These are phyloP conservation scores for Irena cyanogastra DNA, from an alignment of 2,113 vertebrate genomes.

Conservation along the genomic window DNA sequence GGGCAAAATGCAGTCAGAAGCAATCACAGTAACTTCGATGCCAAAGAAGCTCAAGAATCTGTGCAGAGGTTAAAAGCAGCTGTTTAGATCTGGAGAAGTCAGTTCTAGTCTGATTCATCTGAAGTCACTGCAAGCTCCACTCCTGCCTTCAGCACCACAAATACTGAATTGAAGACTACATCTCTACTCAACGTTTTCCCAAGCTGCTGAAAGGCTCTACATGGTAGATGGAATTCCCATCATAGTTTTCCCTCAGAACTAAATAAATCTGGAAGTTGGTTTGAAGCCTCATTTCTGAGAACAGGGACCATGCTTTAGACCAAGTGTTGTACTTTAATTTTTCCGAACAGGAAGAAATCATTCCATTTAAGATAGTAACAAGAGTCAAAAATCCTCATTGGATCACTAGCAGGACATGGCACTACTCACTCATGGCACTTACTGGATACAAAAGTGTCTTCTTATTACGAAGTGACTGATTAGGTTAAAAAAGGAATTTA, in stretches of 20 bases:
- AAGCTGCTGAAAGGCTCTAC: neutral
- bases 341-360: neutral
- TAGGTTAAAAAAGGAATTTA: neutral
- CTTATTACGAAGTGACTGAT: neutral
- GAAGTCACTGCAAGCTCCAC: neutral
- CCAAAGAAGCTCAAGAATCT: neutral
- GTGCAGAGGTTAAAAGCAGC: neutral
- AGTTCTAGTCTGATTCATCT: neutral
- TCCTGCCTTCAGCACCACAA: neutral
- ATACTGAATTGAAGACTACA: neutral
- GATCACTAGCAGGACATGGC: neutral
- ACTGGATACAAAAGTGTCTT: neutral
- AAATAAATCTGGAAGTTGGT: neutral
- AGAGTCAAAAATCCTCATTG: neutral
- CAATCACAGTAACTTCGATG: no score
- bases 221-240: neutral
- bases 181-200: neutral
- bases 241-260: neutral
- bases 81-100: neutral
- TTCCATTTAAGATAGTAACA: rapidly evolving
- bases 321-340: rapidly evolving
- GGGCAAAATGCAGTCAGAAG: neutral
- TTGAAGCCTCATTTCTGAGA: neutral
- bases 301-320: neutral
- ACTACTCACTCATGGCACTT: neutral